These are phyloP conservation scores for Xiphydria camelus DNA, from an alignment of 2,888 invertebrate species.

Conservation along the genomic window DNA sequence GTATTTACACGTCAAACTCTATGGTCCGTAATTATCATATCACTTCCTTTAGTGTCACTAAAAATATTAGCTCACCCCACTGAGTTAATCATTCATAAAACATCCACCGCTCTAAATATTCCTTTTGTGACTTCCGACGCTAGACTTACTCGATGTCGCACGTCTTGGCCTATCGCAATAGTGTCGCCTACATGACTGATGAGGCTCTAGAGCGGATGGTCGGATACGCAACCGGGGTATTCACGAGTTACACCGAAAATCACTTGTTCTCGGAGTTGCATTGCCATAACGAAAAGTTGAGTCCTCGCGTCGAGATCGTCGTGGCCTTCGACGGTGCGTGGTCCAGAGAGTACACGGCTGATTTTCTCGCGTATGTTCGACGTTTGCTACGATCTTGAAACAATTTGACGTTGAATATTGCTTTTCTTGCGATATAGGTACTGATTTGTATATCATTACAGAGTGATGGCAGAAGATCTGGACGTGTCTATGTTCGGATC, in stretches of 20 bases:
- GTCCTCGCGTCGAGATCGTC: constrained; percentile 34
- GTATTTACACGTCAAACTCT: too few species aligned
- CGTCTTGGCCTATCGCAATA: constrained; percentile 39
- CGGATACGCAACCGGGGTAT: constrained; percentile 31
- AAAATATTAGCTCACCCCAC: too few species aligned
- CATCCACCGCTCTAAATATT: too few species aligned
- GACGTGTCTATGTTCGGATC: constrained; percentile 66
- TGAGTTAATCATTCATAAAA: too few species aligned
- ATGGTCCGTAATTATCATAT: too few species aligned
- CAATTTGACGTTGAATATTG: not conserved
- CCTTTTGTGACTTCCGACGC: not conserved
- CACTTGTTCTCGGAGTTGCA: constrained; percentile 32
- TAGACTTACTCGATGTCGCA: constrained; percentile 42
- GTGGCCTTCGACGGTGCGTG: constrained; percentile 43
- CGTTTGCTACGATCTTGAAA: not conserved
- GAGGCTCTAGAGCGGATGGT: constrained; percentile 35
- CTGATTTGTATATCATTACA: constrained; percentile 39
- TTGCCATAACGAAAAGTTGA: constrained; percentile 25
- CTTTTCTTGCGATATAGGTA: constrained; percentile 12
- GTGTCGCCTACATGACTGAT: constrained; percentile 36
- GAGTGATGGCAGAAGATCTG: constrained; percentile 63
- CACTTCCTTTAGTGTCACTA: too few species aligned
- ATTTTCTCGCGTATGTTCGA: constrained; percentile 35
- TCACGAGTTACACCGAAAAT: constrained; percentile 34
- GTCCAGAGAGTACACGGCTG: constrained; percentile 31